A percentile compares a stretch with the other conserved stretches of the same genome.
Conservation (phyloP, 2,888 invertebrate genomes). For the Opisthograptis luteolata region DNA sequence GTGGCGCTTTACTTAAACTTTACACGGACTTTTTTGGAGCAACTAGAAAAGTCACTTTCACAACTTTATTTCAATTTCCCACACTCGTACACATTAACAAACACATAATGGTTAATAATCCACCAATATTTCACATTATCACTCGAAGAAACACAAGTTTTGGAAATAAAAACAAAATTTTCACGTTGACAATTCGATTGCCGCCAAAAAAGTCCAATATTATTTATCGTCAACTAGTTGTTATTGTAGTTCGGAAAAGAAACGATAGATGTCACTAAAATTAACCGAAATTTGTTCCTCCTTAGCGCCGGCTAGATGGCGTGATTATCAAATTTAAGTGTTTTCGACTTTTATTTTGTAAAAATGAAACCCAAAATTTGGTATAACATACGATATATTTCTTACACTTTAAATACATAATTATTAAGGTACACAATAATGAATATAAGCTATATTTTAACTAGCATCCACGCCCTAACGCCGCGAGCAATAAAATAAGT, state of each 20-base stretch:
- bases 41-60: too few relatives aligned
- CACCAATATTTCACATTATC: too few relatives aligned
- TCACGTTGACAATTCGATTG: too few relatives aligned
- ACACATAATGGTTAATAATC: too few relatives aligned
- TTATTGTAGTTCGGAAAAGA: not conserved
- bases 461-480: constrained; percentile 17
- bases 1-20: too few relatives aligned
- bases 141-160: too few relatives aligned
- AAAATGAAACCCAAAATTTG: constrained; percentile 7
- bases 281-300: not conserved
- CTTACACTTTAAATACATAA: constrained; percentile 55
- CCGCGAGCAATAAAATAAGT: not conserved
- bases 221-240: not conserved
- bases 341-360: not conserved
- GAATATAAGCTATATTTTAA: constrained; percentile 20
- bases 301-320: not conserved
- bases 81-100: too few relatives aligned
- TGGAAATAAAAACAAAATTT: too few relatives aligned
- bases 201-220: too few relatives aligned
- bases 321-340: not conserved
- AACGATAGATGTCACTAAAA: constrained; percentile 21
- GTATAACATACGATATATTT: constrained; percentile 51
- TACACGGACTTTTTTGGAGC: too few relatives aligned
- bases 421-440: constrained; percentile 31
- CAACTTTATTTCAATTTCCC: too few relatives aligned